These are phyloP conservation scores for Teleopsis dalmanni DNA, from an alignment of 1,140 invertebrate genomes.

Conservation along the genomic window DNA sequence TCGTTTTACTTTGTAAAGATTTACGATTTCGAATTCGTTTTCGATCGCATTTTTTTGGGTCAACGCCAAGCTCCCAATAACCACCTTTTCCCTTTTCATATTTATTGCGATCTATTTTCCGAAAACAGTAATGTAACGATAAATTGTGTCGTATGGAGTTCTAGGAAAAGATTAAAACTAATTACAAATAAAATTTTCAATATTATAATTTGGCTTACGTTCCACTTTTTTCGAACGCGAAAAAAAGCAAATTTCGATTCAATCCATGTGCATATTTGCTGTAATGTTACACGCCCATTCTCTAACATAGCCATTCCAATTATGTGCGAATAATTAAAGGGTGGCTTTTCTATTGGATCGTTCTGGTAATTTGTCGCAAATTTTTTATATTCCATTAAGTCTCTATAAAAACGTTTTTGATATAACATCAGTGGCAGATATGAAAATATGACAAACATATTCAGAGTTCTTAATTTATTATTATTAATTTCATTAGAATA, in stretches of 20 bases:
- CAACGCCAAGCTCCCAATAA: conserved; percentile 40
- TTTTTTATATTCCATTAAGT: conserved; percentile 30
- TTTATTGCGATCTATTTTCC: conserved; percentile 33
- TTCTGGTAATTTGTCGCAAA: conserved; percentile 27
- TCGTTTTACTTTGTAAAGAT: background rate
- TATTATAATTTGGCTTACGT: conserved; percentile 25
- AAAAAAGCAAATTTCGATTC: conserved; percentile 40
- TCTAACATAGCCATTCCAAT: conserved; percentile 42
- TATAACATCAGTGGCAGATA: background rate
- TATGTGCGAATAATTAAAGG: conserved; percentile 42
- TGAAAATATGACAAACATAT: background rate
- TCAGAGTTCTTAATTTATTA: background rate
- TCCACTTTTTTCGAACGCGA: conserved; percentile 39
- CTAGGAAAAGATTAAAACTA: conserved; percentile 16
- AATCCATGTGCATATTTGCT: conserved; percentile 42
- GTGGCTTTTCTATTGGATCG: conserved; percentile 31
- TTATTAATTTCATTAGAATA: background rate
- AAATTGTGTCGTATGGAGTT: conserved; percentile 42
- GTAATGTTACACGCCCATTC: conserved; percentile 34
- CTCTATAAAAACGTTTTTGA: conserved; percentile 11
- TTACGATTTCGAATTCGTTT: conserved; percentile 40
- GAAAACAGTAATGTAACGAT: conserved; percentile 40
- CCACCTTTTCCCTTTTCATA: conserved; percentile 42
- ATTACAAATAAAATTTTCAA: background rate
- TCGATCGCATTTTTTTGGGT: conserved; percentile 34